These are phyloP conservation scores for Phoxinus phoxinus DNA, from an alignment of 2,113 vertebrate genomes.

Conservation along the genomic window DNA sequence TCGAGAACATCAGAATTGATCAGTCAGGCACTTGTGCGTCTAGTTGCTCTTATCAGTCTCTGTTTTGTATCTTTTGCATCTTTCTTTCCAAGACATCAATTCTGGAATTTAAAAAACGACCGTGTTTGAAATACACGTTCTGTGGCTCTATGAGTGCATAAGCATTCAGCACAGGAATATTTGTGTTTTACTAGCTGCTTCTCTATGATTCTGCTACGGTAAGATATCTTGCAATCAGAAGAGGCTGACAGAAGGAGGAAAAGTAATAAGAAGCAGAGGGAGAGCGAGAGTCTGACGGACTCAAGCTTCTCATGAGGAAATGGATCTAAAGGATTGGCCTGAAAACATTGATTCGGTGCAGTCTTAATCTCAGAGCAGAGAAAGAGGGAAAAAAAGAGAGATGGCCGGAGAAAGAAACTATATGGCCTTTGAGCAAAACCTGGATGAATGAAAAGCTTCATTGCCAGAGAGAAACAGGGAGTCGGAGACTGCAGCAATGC, in stretches of 20 bases:
- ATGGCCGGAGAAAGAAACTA: neutral
- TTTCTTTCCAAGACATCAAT: conserved; percentile 15
- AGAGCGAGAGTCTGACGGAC: conserved; percentile 33
- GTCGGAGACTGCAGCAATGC: conserved; percentile 9
- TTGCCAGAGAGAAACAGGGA: neutral
- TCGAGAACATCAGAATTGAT: no score
- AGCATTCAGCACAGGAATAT: neutral
- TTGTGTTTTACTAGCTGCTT: neutral
- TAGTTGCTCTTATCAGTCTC: neutral
- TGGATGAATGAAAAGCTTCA: neutral
- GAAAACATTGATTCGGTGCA: conserved; percentile 21
- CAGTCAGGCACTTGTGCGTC: neutral
- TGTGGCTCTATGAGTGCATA: conserved; percentile 26
- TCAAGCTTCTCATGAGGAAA: conserved; percentile 34
- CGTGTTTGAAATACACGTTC: conserved; percentile 19
- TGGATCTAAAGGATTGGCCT: conserved; percentile 38
- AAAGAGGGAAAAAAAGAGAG: neutral
- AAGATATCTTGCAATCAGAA: conserved; percentile 45
- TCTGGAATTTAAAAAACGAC: conserved; percentile 25
- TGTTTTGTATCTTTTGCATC: neutral
- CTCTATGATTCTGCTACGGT: conserved; percentile 17
- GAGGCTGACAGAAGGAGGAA: conserved; percentile 33
- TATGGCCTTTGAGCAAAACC: neutral
- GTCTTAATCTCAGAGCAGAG: conserved; percentile 12
- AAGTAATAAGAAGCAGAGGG: conserved; percentile 10